Evolutionary conservation across 2,888 invertebrate genomes (phyloP).

Genomic region (Protonemura montana): DNA sequence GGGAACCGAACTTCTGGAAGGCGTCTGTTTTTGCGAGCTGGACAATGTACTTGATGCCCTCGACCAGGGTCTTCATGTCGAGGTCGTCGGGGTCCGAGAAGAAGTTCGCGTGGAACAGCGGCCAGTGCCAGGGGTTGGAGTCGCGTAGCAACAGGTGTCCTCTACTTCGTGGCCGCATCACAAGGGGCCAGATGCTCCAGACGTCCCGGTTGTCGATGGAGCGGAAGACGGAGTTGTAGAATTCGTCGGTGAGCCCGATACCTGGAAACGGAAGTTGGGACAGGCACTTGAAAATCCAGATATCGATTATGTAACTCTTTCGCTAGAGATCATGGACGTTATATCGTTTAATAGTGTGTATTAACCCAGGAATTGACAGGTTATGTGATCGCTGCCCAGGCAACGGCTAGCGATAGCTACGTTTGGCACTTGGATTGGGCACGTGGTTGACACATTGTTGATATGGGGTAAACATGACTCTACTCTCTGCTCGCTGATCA

Average conservation of each 20-base stretch:
- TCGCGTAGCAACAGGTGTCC: conserved; percentile 63
- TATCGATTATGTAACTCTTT: too few species aligned
- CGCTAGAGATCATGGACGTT: too few species aligned
- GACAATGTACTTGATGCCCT: conserved; percentile 64
- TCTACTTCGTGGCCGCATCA: conserved; percentile 67
- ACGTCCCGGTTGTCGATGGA: conserved; percentile 64
- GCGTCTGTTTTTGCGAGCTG: conserved; percentile 75
- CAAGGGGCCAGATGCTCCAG: conserved; percentile 76
- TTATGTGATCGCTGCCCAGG: too few species aligned
- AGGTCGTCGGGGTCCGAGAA: conserved; percentile 65
- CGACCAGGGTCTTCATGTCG: conserved; percentile 82
- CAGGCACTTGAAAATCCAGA: too few species aligned
- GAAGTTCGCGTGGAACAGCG: conserved; percentile 69
- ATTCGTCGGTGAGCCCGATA: conserved; percentile 63
- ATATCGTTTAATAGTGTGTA: too few species aligned
- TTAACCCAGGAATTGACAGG: too few species aligned
- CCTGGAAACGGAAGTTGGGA: conserved; percentile 53
- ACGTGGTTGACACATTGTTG: too few species aligned
- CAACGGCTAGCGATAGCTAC: too few species aligned
- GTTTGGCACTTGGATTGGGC: too few species aligned
- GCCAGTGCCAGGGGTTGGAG: conserved; percentile 66
- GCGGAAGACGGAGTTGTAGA: conserved; percentile 66
- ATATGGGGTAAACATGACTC: too few species aligned
- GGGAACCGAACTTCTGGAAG: conserved; percentile 81
- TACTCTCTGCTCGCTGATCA: too few species aligned